phyloP scores from a whole-genome alignment of 2,113 vertebrate species.

The Tretioscincus oriximinensis region DNA sequence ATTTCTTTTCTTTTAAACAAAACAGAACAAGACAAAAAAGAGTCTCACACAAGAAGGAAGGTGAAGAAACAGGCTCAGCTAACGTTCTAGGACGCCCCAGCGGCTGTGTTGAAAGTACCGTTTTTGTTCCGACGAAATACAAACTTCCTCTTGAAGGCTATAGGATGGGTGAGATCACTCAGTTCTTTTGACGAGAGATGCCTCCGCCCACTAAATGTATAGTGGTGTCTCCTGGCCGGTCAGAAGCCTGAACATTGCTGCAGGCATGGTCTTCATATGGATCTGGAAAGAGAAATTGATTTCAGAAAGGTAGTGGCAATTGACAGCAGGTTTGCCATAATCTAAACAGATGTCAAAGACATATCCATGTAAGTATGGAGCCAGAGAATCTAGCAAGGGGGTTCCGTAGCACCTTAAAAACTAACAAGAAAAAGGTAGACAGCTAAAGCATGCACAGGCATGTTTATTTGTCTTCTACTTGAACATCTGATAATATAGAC shows the following conservation, averaged over 20 bases:
- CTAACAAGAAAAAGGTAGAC: no score
- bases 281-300: conserved; percentile 76
- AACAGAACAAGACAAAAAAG: conserved; percentile 23
- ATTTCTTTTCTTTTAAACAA: background rate
- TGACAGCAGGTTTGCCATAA: no score
- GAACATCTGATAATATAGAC: no score
- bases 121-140: conserved; percentile 58
- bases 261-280: conserved; percentile 99
- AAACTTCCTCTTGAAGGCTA: conserved; percentile 50
- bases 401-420: no score
- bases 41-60: conserved; percentile 54
- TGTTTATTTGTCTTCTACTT: no score
- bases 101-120: conserved; percentile 47
- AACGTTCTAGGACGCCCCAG: conserved; percentile 42
- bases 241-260: conserved; percentile 98
- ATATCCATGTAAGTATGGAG: no score
- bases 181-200: conserved; percentile 33
- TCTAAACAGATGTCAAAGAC: no score
- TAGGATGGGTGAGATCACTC: conserved; percentile 30
- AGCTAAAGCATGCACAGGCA: no score
- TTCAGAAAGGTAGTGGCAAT: background rate
- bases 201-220: conserved; percentile 82
- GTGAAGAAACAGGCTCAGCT: conserved; percentile 58
- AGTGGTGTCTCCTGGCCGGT: conserved; percentile 97
- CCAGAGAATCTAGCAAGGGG: no score